These are phyloP conservation scores for Psephotus haematonotus DNA, from an alignment of 2,113 vertebrate species.

Conservation along the genomic window DNA sequence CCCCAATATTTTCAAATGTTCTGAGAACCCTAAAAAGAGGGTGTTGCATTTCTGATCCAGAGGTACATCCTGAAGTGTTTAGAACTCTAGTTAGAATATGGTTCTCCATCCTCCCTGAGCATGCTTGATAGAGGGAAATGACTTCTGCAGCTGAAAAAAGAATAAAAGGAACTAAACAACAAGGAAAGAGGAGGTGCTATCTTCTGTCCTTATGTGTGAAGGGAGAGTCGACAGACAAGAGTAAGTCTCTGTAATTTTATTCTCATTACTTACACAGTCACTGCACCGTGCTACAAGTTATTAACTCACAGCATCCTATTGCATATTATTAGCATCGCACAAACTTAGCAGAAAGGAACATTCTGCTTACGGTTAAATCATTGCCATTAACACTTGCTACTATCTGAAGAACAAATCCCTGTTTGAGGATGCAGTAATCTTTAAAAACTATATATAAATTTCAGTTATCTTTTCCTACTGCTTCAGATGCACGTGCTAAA, in stretches of 20 bases:
- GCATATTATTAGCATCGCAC: neutral
- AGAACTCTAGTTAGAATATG: neutral
- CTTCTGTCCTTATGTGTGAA: neutral
- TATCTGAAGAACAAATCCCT: neutral
- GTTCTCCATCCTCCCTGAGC: neutral
- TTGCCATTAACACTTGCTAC: neutral
- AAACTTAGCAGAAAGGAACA: slow-evolving; percentile 17
- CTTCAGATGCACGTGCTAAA: neutral
- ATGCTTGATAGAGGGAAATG: neutral
- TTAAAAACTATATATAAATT: neutral
- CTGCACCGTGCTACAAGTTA: neutral
- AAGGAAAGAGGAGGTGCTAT: neutral
- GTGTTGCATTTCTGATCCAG: neutral
- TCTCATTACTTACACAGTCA: slow-evolving; percentile 20
- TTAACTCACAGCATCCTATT: slow-evolving; percentile 13
- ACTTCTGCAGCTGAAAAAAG: neutral
- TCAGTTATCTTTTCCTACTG: neutral
- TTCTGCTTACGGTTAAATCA: slow-evolving; percentile 3
- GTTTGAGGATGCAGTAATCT: slow-evolving; percentile 6
- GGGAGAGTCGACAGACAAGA: neutral
- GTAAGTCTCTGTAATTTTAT: slow-evolving; percentile 14
- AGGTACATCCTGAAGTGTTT: neutral
- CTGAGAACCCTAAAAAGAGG: neutral
- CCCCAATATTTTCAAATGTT: neutral
- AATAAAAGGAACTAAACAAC: neutral